Evolutionary conservation across 1,140 invertebrate species (phyloP), one percentile per base, ranked within the genome.

Genomic region (Araneus ventricosus): DNA sequence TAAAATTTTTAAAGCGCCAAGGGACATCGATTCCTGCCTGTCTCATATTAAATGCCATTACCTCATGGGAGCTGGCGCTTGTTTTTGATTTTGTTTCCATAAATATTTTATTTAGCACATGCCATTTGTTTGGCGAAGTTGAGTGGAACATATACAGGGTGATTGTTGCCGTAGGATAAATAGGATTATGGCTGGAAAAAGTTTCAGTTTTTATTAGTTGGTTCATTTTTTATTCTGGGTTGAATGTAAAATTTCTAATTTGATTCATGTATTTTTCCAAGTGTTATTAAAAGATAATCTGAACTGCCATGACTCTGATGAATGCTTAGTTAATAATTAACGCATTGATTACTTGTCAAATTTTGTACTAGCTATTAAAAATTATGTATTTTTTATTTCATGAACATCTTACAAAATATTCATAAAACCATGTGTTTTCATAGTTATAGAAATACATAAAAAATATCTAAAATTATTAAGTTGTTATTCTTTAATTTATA

Each of bases 81-180:
- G 79, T 82, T 82, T 82, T 82, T 82, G 39, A 82, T 82, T n/a
- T 45, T 14, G 22, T 24, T 45, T 82, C 45, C 79, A 41, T 82
- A 82, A 82, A 82, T 82, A 82, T 45, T 82, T 82, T 82, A 82
- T 41, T 82, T 39, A 0, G 20, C 37, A 41, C 22, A 24, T 82
- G n/a, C 22, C 37, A 7, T 45, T 82, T 41, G 27, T 27, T 30
- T 24, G 4, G 37, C 8, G n/a, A 30, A 41, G 37, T 2, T n/a
- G 37, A 82, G 22, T 82, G 37, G 2, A 82, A n/a, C 22, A 3
- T 37, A 41, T 39, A 27, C 7, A 63, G 20, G n/a, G 20, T 17
- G 37, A n/a, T 45, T 45, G 30, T 17, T 17, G 14, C 30, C 30
- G 61, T 37, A 30, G 14, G 14, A 17, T 17, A 75, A 75, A 75